A percentile compares a stretch with the other conserved stretches of the same genome.
Evolutionary conservation across 2,888 invertebrate species (phyloP).

Genomic region (Tetramorium bicarinatum): DNA sequence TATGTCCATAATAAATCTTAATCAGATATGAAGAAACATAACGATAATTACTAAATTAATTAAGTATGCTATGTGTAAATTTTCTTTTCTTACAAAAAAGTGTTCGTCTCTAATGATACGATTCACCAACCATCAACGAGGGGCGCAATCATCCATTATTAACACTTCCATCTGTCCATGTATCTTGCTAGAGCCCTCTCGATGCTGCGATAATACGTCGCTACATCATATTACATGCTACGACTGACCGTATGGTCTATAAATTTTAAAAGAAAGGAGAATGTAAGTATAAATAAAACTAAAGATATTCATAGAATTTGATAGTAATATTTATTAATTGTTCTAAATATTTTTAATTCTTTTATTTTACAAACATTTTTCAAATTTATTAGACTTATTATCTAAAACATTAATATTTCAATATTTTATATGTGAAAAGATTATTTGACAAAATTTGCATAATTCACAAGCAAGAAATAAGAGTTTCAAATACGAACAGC

Average conservation of each 20-base stretch:
- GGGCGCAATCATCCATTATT: slow-evolving; percentile 85
- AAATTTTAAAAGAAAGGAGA: background rate
- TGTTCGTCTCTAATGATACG: slow-evolving; percentile 62
- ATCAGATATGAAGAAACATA: slow-evolving; percentile 12
- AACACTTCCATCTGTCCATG: slow-evolving; percentile 86
- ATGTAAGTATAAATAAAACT: background rate
- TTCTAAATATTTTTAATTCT: background rate
- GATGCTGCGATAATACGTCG: slow-evolving; percentile 71
- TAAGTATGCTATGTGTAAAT: slow-evolving; percentile 60
- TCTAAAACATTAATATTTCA: background rate
- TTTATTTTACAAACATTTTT: background rate
- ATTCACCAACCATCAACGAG: slow-evolving; percentile 76
- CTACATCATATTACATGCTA: slow-evolving; percentile 81
- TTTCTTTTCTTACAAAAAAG: slow-evolving; percentile 64
- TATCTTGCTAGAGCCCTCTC: slow-evolving; percentile 78
- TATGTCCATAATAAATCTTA: background rate
- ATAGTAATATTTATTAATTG: background rate
- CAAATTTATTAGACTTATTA: background rate
- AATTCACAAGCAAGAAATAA: background rate
- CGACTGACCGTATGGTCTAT: slow-evolving; percentile 76
- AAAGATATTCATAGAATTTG: background rate
- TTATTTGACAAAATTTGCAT: background rate
- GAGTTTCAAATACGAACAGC: background rate
- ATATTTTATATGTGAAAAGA: background rate
- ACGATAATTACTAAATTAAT: slow-evolving; percentile 64